A percentile compares a stretch with the other conserved stretches of the same genome.
Conservation (phyloP, 1,140 invertebrate genomes). For the Microvelia longipes region DNA sequence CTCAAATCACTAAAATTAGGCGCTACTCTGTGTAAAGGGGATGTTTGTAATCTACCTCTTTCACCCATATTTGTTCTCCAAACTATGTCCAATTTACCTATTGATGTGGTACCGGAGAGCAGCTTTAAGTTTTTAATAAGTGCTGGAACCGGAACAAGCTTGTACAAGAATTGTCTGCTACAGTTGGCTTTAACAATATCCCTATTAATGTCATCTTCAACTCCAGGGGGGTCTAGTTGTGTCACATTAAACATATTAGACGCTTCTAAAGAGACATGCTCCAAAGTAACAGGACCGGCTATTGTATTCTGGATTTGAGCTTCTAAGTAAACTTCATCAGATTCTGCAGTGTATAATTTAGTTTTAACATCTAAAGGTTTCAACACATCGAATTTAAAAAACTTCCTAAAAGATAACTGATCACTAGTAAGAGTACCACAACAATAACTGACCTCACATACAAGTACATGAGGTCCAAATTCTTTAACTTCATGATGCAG, state of each 20-base stretch:
- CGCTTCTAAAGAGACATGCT: constrained; percentile 81
- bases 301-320: constrained; percentile 94
- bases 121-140: constrained; percentile 55
- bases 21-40: constrained; percentile 79
- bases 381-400: constrained; percentile 96
- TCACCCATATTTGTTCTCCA: constrained; percentile 94
- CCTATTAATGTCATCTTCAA: not conserved
- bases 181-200: constrained; percentile 36
- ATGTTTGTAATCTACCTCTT: constrained; percentile 85
- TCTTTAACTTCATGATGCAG: constrained; percentile 98
- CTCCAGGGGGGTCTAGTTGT: not conserved
- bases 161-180: constrained; percentile 85
- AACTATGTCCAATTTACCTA: constrained; percentile 92
- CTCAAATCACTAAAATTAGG: constrained; percentile 78
- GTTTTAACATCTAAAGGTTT: constrained; percentile 97
- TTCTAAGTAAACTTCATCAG: constrained; percentile 92
- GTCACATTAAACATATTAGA: constrained; percentile 67
- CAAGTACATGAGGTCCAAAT: constrained; percentile 87
- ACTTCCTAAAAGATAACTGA: constrained; percentile 72
- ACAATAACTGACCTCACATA: constrained; percentile 84
- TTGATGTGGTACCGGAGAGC: constrained; percentile 68
- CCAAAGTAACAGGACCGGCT: constrained; percentile 70
- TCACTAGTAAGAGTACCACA: constrained; percentile 30
- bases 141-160: constrained; percentile 60
- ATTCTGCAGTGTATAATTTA: constrained; percentile 94